phyloP scores from a whole-genome alignment of 2,113 vertebrate genomes.

The Salvator merianae region DNA sequence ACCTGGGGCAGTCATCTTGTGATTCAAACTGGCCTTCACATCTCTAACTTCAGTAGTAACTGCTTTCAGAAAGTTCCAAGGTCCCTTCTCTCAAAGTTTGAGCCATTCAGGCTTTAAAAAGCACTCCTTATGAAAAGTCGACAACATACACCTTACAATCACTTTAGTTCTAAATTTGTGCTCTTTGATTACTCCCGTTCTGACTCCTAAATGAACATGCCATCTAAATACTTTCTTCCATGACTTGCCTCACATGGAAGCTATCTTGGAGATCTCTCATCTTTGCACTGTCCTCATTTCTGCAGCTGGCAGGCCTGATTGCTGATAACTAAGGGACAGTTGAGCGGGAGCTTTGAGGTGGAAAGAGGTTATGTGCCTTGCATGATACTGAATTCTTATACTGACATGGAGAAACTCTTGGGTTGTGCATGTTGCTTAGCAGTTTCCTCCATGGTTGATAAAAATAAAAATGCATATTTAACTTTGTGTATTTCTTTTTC shows the following conservation, averaged over 20 bases:
- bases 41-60: background rate
- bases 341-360: background rate
- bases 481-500: conserved; percentile 75
- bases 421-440: conserved; percentile 53
- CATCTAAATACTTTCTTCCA: background rate
- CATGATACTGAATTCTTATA: conserved; percentile 38
- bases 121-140: background rate
- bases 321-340: background rate
- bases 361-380: conserved; percentile 16
- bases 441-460: conserved; percentile 54
- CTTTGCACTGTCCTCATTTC: background rate
- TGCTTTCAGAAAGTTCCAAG: background rate
- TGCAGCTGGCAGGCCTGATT: background rate
- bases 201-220: background rate
- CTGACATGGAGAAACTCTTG: conserved; percentile 8
- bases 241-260: background rate
- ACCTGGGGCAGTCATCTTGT: background rate
- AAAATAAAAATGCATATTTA: conserved; percentile 67
- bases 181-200: background rate
- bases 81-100: background rate
- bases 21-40: background rate
- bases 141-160: background rate
- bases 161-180: background rate
- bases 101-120: background rate
- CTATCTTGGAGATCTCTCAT: background rate